A percentile compares a stretch with the other conserved stretches of the same genome.
Conservation (phyloP, 2,888 invertebrate species). For the Mythimna impura region DNA sequence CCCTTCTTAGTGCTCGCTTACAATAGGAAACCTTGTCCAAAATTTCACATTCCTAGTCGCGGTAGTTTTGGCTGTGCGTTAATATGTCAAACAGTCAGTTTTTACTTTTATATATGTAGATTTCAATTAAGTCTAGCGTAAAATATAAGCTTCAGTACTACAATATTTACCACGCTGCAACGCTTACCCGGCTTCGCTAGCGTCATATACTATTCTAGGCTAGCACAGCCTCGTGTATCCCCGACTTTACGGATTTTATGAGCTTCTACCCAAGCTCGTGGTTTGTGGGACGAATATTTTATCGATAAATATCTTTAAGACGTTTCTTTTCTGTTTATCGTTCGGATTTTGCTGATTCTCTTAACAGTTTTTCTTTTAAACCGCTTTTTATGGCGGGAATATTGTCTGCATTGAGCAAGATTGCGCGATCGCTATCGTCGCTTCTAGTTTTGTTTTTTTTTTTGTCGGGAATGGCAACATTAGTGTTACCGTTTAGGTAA, state of each 20-base stretch:
- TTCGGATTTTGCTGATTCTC: constrained; percentile 86
- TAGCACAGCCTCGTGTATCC: constrained; percentile 33
- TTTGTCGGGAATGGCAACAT: constrained; percentile 45
- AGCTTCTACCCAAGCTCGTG: constrained; percentile 74
- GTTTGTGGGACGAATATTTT: constrained; percentile 84
- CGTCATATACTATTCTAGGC: constrained; percentile 13
- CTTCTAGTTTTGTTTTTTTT: constrained; percentile 48
- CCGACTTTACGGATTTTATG: constrained; percentile 75
- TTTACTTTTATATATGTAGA: not conserved
- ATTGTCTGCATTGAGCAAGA: constrained; percentile 63
- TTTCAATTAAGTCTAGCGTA: constrained; percentile 8
- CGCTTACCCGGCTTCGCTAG: not conserved
- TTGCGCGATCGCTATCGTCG: constrained; percentile 49
- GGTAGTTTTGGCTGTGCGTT: too few species aligned
- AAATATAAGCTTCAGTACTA: not conserved
- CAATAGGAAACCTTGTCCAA: too few species aligned
- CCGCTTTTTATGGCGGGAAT: constrained; percentile 73
- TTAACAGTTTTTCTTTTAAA: constrained; percentile 85
- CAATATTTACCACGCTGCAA: constrained; percentile 23
- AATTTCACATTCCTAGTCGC: too few species aligned
- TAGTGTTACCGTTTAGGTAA: constrained; percentile 58
- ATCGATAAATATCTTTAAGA: constrained; percentile 87
- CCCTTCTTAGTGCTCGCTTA: too few species aligned
- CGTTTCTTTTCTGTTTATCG: constrained; percentile 86
- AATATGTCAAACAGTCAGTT: too few species aligned